These are phyloP conservation scores for Tenthredo mesomela DNA, from an alignment of 2,888 invertebrate species.

Conservation along the genomic window DNA sequence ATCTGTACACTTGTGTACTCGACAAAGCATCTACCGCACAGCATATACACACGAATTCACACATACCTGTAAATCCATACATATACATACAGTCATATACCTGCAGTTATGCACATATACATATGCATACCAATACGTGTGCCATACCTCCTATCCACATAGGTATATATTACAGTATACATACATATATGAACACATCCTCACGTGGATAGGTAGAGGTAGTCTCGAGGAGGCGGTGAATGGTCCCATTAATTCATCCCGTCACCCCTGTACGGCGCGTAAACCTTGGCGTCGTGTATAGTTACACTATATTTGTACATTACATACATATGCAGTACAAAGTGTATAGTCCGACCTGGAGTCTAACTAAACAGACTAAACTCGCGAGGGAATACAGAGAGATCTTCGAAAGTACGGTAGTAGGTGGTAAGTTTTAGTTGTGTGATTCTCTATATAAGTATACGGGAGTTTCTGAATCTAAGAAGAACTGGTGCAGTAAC, in stretches of 20 bases:
- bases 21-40: constrained; percentile 33
- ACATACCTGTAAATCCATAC: background rate
- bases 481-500: background rate
- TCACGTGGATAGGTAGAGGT: constrained; percentile 4
- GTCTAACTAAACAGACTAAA: constrained; percentile 21
- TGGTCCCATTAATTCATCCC: constrained; percentile 53
- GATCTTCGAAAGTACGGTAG: constrained; percentile 23
- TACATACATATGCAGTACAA: background rate
- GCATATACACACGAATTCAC: background rate
- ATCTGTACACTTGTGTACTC: constrained; percentile 35
- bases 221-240: constrained; percentile 50
- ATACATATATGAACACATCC: background rate
- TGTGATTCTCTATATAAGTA: background rate
- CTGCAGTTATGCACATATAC: constrained; percentile 19
- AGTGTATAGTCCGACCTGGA: constrained; percentile 13
- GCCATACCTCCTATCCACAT: background rate
- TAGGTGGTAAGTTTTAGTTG: constrained; percentile 23
- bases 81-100: background rate
- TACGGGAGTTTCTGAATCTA: background rate
- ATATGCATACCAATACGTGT: background rate
- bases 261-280: constrained; percentile 43
- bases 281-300: constrained; percentile 41
- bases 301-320: constrained; percentile 34
- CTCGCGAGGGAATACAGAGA: background rate
- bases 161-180: background rate